phyloP scores from a whole-genome alignment of 2,888 invertebrate species.

The Apotomis capreana region DNA sequence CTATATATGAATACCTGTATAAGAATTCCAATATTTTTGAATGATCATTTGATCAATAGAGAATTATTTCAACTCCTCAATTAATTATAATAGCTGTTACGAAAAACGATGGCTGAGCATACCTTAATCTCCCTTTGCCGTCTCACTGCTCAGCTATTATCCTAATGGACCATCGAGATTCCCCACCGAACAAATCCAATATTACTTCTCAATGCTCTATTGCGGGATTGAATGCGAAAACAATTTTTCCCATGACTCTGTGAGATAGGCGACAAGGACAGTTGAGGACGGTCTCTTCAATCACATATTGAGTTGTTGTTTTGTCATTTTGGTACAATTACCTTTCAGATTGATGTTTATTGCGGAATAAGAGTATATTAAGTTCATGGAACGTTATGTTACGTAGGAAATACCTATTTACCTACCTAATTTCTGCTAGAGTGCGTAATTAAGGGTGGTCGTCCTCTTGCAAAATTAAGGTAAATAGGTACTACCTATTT shows the following conservation, averaged over 20 bases:
- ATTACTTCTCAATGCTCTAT: constrained; percentile 49
- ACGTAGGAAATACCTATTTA: no score
- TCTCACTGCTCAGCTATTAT: constrained; percentile 75
- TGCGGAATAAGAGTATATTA: no score
- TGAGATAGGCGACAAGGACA: not conserved
- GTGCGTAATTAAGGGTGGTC: no score
- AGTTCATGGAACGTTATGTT: no score
- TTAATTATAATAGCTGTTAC: constrained; percentile 61
- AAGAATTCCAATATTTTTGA: no score
- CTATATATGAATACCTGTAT: no score
- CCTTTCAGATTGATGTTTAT: no score
- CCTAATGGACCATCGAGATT: constrained; percentile 70
- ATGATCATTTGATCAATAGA: constrained; percentile 55
- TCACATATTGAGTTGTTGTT: not conserved
- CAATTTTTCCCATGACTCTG: constrained; percentile 3
- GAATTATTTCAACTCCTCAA: constrained; percentile 65
- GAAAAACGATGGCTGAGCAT: constrained; percentile 72
- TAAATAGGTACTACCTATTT: no score
- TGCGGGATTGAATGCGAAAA: constrained; percentile 52
- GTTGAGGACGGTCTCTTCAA: not conserved
- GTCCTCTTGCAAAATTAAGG: no score
- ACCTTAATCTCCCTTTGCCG: constrained; percentile 75
- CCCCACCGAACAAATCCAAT: constrained; percentile 62
- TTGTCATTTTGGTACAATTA: not conserved
- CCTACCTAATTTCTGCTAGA: no score